phyloP scores from a whole-genome alignment of 2,888 invertebrate genomes.

The Scelioninae gen. 2 region DNA sequence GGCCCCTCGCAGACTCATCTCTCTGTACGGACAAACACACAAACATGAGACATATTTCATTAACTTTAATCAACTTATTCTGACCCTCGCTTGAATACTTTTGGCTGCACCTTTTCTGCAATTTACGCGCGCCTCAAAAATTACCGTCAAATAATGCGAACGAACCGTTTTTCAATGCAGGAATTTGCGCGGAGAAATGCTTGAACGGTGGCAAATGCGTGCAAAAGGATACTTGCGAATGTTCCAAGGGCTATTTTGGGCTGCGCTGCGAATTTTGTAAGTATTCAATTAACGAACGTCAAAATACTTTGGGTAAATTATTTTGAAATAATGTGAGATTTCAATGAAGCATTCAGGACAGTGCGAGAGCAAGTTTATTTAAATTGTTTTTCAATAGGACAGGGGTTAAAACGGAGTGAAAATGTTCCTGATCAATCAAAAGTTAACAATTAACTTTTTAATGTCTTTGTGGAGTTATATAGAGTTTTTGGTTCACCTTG shows the following conservation, averaged over 20 bases:
- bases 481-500: no score
- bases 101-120: slow-evolving; percentile 5
- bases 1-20: slow-evolving; percentile 46
- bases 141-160: slow-evolving; percentile 15
- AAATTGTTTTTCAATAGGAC: no score
- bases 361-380: no score
- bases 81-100: background rate
- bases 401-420: no score
- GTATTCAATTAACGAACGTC: slow-evolving; percentile 71
- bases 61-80: slow-evolving; percentile 9
- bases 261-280: slow-evolving; percentile 93
- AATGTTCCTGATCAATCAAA: no score
- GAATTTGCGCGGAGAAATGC: slow-evolving; percentile 93
- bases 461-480: no score
- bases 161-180: slow-evolving; percentile 76
- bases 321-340: no score
- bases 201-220: slow-evolving; percentile 95
- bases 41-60: slow-evolving; percentile 28
- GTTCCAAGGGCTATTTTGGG: slow-evolving; percentile 93
- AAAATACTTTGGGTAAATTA: no score
- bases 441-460: no score
- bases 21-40: slow-evolving; percentile 34
- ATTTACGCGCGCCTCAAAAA: background rate
- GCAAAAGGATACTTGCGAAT: slow-evolving; percentile 95
- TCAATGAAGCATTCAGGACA: no score